Conservation (phyloP, 2,113 vertebrate genomes). For the Aldabrachelys gigantea region DNA sequence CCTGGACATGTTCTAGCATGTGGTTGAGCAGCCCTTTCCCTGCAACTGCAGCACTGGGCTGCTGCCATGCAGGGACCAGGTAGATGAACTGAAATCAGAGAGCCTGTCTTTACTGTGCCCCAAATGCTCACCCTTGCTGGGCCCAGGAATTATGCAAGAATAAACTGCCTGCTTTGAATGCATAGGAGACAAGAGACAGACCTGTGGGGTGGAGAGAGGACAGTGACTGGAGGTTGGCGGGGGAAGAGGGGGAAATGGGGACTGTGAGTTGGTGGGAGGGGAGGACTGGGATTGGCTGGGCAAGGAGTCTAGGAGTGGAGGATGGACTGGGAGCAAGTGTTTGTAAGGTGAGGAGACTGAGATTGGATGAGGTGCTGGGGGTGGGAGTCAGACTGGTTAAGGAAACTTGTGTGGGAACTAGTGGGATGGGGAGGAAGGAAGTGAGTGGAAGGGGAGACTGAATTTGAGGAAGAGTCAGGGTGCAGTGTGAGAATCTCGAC, state of each 20-base stretch:
- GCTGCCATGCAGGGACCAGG: background rate
- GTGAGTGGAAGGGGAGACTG: background rate
- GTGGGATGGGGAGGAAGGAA: background rate
- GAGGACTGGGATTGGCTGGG: background rate
- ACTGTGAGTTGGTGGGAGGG: background rate
- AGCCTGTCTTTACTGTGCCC: background rate
- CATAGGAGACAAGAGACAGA: background rate
- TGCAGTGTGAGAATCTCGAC: background rate
- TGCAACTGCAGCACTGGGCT: conserved; percentile 11
- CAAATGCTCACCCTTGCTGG: background rate
- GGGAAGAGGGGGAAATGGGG: background rate
- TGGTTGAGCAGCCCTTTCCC: background rate
- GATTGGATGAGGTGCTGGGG: background rate
- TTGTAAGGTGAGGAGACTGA: background rate
- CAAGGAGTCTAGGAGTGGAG: background rate
- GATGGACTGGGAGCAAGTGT: background rate
- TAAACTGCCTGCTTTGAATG: background rate
- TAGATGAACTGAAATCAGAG: background rate
- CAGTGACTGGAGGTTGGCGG: background rate
- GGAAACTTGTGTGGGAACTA: background rate
- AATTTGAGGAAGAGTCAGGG: background rate
- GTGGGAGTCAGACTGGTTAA: background rate
- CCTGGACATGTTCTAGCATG: conserved; percentile 30
- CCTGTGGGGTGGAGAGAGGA: background rate
- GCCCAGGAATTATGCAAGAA: background rate